Conservation (phyloP, 1,140 invertebrate species). For the Orchesella cincta region DNA sequence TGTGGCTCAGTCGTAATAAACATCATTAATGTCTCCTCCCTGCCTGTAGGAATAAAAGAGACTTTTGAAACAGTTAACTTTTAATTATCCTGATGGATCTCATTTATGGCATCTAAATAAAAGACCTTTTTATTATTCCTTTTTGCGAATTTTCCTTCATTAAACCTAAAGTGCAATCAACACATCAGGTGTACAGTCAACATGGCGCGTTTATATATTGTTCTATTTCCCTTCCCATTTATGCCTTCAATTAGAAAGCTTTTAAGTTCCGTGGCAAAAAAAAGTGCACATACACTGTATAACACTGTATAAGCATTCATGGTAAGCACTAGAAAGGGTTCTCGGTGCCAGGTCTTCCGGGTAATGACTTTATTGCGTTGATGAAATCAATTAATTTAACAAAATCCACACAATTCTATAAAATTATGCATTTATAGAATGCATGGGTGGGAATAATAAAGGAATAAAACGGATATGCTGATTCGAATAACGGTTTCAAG, state of each 20-base stretch:
- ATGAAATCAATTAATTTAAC: conserved; percentile 11
- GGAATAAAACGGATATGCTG: too few relatives aligned
- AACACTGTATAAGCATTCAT: background rate
- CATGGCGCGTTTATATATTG: background rate
- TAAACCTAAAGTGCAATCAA: background rate
- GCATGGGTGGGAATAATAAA: too few relatives aligned
- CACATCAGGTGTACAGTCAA: background rate
- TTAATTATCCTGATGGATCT: background rate
- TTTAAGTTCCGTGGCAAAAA: background rate
- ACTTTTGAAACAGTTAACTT: background rate
- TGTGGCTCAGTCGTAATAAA: too few relatives aligned
- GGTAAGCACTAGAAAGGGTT: background rate
- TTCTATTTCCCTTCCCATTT: background rate
- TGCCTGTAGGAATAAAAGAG: background rate
- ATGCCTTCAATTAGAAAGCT: background rate
- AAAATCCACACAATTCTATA: conserved; percentile 13
- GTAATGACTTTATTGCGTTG: conserved; percentile 2
- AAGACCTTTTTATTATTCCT: background rate
- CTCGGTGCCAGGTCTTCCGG: conserved; percentile 1
- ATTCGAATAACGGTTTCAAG: background rate
- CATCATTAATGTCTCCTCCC: background rate
- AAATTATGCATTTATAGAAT: background rate
- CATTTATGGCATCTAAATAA: background rate
- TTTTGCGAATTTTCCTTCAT: background rate
- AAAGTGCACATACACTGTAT: background rate